These are phyloP conservation scores for Neopelma chrysocephalum DNA, from an alignment of 2,797 vertebrate genomes.

Conservation along the genomic window DNA sequence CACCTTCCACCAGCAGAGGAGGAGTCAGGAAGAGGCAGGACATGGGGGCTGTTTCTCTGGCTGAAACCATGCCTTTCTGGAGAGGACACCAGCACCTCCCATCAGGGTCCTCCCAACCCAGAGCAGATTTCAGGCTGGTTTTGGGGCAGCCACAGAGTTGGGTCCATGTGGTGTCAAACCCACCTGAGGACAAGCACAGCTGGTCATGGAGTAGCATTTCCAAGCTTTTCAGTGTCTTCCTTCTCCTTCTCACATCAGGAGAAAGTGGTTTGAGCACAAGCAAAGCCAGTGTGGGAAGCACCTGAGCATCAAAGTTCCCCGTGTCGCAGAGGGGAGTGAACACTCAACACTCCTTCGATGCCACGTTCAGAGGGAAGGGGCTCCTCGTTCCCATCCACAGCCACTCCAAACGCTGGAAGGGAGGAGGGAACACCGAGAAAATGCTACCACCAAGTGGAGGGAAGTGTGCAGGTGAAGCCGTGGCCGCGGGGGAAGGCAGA, in stretches of 20 bases:
- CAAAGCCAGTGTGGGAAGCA: not conserved
- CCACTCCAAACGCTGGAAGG: accelerated
- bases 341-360: accelerated
- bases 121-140: accelerated
- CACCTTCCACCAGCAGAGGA: accelerated
- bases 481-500: not conserved
- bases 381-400: not conserved
- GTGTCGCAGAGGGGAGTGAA: accelerated
- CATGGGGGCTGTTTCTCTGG: no score
- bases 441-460: conserved; percentile 53
- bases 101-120: accelerated
- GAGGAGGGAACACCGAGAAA: conserved; percentile 3
- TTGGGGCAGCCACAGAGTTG: accelerated
- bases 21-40: not conserved
- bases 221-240: accelerated
- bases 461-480: not conserved
- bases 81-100: not conserved
- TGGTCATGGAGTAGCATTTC: not conserved
- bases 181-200: not conserved
- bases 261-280: not conserved
- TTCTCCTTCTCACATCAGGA: not conserved
- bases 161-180: not conserved
- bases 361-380: not conserved
- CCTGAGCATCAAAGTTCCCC: not conserved
- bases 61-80: not conserved